Evolutionary conservation across 2,113 vertebrate genomes (phyloP).

Genomic region (Pygoscelis antarcticus): DNA sequence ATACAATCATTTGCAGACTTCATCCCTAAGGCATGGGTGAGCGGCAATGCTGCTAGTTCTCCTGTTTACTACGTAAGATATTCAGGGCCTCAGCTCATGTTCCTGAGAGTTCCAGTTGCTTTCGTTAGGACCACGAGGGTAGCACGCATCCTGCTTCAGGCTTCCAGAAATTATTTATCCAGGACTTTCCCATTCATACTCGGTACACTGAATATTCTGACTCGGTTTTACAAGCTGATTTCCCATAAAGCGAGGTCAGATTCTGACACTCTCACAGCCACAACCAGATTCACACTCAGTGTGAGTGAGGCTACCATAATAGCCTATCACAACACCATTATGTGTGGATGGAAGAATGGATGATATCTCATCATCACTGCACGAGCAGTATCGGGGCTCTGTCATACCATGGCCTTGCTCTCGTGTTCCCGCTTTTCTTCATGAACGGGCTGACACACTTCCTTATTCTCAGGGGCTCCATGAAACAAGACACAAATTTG

Average conservation of each 20-base stretch:
- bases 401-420: not conserved
- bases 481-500: not conserved
- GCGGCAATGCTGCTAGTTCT: not conserved
- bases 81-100: not conserved
- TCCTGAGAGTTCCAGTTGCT: not conserved
- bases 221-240: not conserved
- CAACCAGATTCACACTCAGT: not conserved
- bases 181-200: not conserved
- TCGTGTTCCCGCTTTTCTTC: not conserved
- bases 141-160: not conserved
- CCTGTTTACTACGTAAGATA: not conserved
- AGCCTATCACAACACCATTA: not conserved
- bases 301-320: not conserved
- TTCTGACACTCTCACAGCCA: not conserved
- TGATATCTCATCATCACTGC: not conserved
- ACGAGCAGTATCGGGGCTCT: rapidly evolving
- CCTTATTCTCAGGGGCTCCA: not conserved
- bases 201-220: not conserved
- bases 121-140: not conserved
- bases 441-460: not conserved
- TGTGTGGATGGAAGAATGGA: not conserved
- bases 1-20: not conserved
- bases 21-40: not conserved
- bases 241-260: not conserved
- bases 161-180: not conserved